phyloP scores from a whole-genome alignment of 2,888 invertebrate species.

The Nomada goodeniana region DNA sequence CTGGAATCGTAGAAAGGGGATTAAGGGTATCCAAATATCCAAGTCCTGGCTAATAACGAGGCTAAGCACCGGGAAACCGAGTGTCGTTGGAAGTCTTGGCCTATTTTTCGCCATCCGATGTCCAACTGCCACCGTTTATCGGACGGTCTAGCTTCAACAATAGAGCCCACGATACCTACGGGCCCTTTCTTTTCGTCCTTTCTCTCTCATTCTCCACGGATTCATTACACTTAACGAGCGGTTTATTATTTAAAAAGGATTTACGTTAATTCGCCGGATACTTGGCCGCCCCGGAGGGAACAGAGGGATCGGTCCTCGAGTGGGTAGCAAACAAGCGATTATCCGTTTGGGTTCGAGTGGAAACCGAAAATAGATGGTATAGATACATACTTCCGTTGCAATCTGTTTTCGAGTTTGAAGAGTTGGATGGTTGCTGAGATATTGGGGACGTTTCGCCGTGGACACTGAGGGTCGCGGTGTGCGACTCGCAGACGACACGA shows the following conservation, averaged over 20 bases:
- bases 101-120: slow-evolving; percentile 43
- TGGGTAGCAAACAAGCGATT: slow-evolving; percentile 75
- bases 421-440: neutral
- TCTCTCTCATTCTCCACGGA: slow-evolving; percentile 56
- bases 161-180: slow-evolving; percentile 4
- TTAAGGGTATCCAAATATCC: slow-evolving; percentile 83
- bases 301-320: slow-evolving; percentile 17
- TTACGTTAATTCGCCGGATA: slow-evolving; percentile 73
- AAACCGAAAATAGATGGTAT: slow-evolving; percentile 17
- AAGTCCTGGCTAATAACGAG: slow-evolving; percentile 77
- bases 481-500: too few relatives aligned
- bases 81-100: slow-evolving; percentile 35
- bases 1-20: slow-evolving; percentile 77
- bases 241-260: slow-evolving; percentile 82
- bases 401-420: neutral
- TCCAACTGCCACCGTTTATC: slow-evolving; percentile 34
- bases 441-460: neutral
- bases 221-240: slow-evolving; percentile 80
- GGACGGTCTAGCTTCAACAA: slow-evolving; percentile 31
- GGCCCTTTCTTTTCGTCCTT: neutral
- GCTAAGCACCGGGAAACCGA: slow-evolving; percentile 68
- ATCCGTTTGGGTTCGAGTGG: slow-evolving; percentile 69
- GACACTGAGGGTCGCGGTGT: neutral
- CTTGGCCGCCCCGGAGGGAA: slow-evolving; percentile 34
- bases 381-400: neutral